These are phyloP conservation scores for Zaprionus camerounensis DNA, from an alignment of 1,140 invertebrate genomes.

Conservation along the genomic window DNA sequence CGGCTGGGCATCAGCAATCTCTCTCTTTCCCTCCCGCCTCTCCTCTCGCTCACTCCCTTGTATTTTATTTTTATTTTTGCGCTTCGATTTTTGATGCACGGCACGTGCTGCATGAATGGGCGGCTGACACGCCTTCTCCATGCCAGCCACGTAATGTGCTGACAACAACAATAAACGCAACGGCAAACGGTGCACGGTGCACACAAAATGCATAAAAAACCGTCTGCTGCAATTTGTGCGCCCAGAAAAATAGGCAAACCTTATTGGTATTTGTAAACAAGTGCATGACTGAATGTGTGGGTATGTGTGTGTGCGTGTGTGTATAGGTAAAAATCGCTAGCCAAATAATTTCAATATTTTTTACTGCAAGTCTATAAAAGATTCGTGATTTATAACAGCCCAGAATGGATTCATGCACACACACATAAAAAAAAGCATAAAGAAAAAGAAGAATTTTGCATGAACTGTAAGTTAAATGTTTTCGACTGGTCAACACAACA, in stretches of 20 bases:
- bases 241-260: conserved; percentile 59
- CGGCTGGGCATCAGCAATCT: conserved; percentile 44
- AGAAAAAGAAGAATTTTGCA: background rate
- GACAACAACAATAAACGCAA: conserved; percentile 52
- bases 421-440: background rate
- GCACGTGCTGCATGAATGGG: conserved; percentile 59
- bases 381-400: conserved; percentile 34
- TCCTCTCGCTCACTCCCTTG: background rate
- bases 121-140: conserved; percentile 18
- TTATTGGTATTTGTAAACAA: conserved; percentile 17
- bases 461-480: conserved; percentile 37
- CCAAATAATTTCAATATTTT: conserved; percentile 34
- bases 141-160: conserved; percentile 61
- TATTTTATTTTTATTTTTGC: conserved; percentile 20
- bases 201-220: conserved; percentile 23
- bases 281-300: conserved; percentile 27
- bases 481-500: conserved; percentile 10
- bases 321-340: conserved; percentile 38
- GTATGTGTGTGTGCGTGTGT: conserved; percentile 29
- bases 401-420: background rate
- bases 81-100: conserved; percentile 49
- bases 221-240: conserved; percentile 72
- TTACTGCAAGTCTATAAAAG: conserved; percentile 24
- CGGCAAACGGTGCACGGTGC: conserved; percentile 8
- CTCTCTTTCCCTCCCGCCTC: background rate